A percentile compares a stretch with the other conserved stretches of the same genome.
Evolutionary conservation across 1,140 invertebrate genomes (phyloP).

Genomic region (Babylonia areolata): DNA sequence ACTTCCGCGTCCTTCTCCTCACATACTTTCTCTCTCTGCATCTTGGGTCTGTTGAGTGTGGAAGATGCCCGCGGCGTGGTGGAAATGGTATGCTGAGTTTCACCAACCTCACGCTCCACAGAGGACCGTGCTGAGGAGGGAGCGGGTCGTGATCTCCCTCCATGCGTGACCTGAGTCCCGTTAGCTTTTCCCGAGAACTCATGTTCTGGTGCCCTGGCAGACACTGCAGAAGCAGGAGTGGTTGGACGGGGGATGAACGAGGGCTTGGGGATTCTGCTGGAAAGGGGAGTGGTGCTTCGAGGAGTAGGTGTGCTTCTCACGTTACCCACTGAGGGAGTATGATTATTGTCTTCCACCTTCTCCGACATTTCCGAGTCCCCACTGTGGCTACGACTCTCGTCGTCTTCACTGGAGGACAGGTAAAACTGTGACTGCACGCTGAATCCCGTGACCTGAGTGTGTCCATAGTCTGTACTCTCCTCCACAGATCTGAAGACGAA

Average conservation of each 20-base stretch:
- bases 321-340: not conserved
- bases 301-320: too few species aligned
- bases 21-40: conserved; percentile 15
- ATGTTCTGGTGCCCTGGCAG: not conserved
- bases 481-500: not conserved
- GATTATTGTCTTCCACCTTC: not conserved
- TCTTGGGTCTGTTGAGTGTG: conserved; percentile 31
- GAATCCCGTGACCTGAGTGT: not conserved
- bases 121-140: not conserved
- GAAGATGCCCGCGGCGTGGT: not conserved
- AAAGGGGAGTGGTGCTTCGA: conserved; percentile 1
- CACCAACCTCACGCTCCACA: not conserved
- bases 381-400: not conserved
- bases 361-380: not conserved
- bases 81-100: not conserved
- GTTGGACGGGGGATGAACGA: conserved; percentile 50
- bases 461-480: not conserved
- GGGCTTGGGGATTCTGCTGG: conserved; percentile 37
- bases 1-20: not conserved
- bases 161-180: not conserved
- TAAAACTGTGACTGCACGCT: not conserved
- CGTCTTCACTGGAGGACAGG: not conserved
- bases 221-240: conserved; percentile 49
- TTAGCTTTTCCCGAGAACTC: not conserved
- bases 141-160: not conserved